A percentile compares a stretch with the other conserved stretches of the same genome.
Evolutionary conservation across 2,888 invertebrate genomes (phyloP).

Genomic region (Embidobia sp.): DNA sequence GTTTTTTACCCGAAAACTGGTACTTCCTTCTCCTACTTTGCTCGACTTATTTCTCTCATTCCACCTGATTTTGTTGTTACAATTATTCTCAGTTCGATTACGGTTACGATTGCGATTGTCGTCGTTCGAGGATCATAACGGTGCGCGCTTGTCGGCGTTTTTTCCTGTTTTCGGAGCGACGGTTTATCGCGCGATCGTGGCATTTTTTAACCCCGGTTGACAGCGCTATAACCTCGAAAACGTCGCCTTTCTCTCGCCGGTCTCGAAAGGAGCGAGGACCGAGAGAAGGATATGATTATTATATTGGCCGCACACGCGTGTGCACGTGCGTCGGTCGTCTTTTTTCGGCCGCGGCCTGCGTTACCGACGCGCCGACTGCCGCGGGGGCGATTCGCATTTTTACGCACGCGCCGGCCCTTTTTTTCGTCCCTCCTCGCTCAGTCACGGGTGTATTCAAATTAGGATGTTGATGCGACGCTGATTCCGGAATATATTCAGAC

Average conservation of each 20-base stretch:
- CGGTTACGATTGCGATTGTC: too few relatives aligned
- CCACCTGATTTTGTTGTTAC: too few relatives aligned
- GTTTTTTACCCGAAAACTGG: too few relatives aligned
- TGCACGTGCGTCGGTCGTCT: conserved; percentile 28
- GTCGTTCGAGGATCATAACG: too few relatives aligned
- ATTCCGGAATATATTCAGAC: too few relatives aligned
- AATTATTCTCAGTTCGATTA: too few relatives aligned
- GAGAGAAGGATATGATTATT: conserved; percentile 41
- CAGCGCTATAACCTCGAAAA: conserved; percentile 56
- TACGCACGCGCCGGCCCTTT: conserved; percentile 35
- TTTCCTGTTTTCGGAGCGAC: conserved; percentile 2
- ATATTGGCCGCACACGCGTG: conserved; percentile 30
- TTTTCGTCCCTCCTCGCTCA: too few relatives aligned
- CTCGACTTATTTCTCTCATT: too few relatives aligned
- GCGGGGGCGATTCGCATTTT: conserved; percentile 51
- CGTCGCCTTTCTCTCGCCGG: conserved; percentile 50
- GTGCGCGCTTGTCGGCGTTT: too few relatives aligned
- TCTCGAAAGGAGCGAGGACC: conserved; percentile 26
- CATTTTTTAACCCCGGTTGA: conserved; percentile 53
- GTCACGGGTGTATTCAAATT: too few relatives aligned
- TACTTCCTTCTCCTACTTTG: too few relatives aligned
- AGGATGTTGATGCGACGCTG: background rate
- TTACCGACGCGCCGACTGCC: conserved; percentile 30
- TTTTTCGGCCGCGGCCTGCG: conserved; percentile 12
- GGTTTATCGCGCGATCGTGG: conserved; percentile 39